Evolutionary conservation across 2,797 vertebrate species (phyloP).

Genomic region (Anguilla obscura): DNA sequence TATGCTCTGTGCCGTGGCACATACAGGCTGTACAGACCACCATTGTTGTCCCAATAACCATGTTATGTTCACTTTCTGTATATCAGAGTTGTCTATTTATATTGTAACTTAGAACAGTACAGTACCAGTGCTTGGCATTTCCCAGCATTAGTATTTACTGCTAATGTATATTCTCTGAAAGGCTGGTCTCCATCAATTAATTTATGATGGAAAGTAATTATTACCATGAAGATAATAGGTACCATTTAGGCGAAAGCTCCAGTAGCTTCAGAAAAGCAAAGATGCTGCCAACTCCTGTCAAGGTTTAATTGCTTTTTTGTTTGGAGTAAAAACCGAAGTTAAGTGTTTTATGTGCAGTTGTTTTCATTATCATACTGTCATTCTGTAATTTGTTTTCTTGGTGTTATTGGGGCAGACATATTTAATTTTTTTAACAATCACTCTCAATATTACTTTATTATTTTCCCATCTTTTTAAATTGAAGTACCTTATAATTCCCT

Average conservation of each 20-base stretch:
- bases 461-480: not conserved
- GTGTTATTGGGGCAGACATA: not conserved
- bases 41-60: not conserved
- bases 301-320: not conserved
- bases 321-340: not conserved
- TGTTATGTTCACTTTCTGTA: not conserved
- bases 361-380: not conserved
- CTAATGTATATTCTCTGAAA: not conserved
- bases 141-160: not conserved
- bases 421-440: not conserved
- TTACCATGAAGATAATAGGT: not conserved
- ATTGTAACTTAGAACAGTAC: not conserved
- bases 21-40: not conserved
- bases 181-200: not conserved
- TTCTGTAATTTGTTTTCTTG: not conserved
- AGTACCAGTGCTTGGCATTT: not conserved
- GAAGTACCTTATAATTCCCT: not conserved
- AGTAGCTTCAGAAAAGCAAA: not conserved
- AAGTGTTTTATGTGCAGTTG: not conserved
- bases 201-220: not conserved
- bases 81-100: not conserved
- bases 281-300: not conserved
- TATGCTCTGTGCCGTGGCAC: not conserved
- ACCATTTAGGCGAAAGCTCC: not conserved
- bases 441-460: not conserved